These are phyloP conservation scores for Otolemur crassicaudatus DNA, from an alignment of 2,797 vertebrate genomes.

Conservation along the genomic window DNA sequence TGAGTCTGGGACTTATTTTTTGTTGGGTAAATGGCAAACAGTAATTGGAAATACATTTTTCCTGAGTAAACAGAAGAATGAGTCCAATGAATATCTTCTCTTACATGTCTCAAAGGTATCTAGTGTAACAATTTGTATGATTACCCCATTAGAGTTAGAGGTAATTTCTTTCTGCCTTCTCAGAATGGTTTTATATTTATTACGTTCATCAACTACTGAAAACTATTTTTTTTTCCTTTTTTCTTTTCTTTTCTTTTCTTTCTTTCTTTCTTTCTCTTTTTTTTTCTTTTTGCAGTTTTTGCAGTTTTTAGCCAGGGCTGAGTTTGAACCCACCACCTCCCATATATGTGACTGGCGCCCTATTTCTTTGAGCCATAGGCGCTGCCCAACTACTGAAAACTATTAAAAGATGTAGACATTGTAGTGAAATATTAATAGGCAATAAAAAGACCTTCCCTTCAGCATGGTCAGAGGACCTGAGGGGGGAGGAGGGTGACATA, in stretches of 20 bases:
- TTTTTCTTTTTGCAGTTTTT: too few relatives aligned
- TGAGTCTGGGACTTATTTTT: slow-evolving; percentile 15
- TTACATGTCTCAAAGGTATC: neutral
- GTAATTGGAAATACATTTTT: neutral
- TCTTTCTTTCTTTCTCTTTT: too few relatives aligned
- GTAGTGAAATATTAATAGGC: neutral
- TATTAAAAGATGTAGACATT: neutral
- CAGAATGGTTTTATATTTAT: neutral
- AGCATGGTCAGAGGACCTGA: neutral
- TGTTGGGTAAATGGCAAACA: neutral
- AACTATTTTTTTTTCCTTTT: neutral
- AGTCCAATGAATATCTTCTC: neutral
- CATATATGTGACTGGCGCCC: too few relatives aligned
- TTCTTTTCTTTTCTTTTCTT: too few relatives aligned
- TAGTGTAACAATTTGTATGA: neutral
- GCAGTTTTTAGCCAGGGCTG: too few relatives aligned
- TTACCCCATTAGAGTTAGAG: neutral
- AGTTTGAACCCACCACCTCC: too few relatives aligned
- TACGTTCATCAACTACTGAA: neutral
- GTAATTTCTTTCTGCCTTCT: neutral
- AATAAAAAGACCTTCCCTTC: neutral
- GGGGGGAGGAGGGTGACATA: neutral
- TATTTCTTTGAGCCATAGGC: too few relatives aligned
- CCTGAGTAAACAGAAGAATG: neutral
- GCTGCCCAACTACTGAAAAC: neutral